Evolutionary conservation across 2,113 vertebrate species (phyloP).

Genomic region (Hypomesus transpacificus): DNA sequence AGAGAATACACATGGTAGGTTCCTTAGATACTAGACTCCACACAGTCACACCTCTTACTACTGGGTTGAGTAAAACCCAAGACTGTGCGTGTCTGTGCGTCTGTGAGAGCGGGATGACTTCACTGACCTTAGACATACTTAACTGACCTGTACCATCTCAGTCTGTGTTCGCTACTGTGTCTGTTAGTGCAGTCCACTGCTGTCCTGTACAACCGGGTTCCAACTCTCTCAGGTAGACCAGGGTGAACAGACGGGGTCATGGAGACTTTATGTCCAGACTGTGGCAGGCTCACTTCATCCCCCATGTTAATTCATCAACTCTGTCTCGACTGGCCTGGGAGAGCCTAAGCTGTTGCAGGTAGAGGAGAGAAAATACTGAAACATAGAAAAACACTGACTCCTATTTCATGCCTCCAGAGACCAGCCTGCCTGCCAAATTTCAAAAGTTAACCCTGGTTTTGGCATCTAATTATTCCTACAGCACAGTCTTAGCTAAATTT

Average conservation of each 20-base stretch:
- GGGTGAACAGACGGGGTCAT: background rate
- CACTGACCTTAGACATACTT: too few species aligned
- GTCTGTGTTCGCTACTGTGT: too few species aligned
- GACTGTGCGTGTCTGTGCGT: too few species aligned
- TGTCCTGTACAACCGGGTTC: too few species aligned
- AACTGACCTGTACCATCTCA: too few species aligned
- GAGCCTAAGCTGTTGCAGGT: background rate
- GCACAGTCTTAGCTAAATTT: slow-evolving; percentile 42
- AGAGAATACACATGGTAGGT: background rate
- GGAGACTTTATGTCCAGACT: slow-evolving; percentile 4
- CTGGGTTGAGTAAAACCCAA: background rate
- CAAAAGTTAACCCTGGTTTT: slow-evolving; percentile 38
- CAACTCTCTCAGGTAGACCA: too few species aligned
- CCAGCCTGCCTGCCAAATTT: slow-evolving; percentile 26
- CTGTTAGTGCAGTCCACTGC: too few species aligned
- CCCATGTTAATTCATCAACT: slow-evolving; percentile 28
- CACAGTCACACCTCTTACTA: background rate
- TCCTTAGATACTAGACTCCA: slow-evolving; percentile 8
- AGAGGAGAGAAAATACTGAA: slow-evolving; percentile 11
- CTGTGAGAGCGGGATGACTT: too few species aligned
- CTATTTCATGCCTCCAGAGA: slow-evolving; percentile 58
- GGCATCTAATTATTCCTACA: slow-evolving; percentile 56
- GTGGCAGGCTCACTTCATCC: slow-evolving; percentile 31
- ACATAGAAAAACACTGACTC: slow-evolving; percentile 43
- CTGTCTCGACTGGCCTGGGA: background rate